phyloP scores from a whole-genome alignment of 2,888 invertebrate genomes.

The Drosophila neutralis region DNA sequence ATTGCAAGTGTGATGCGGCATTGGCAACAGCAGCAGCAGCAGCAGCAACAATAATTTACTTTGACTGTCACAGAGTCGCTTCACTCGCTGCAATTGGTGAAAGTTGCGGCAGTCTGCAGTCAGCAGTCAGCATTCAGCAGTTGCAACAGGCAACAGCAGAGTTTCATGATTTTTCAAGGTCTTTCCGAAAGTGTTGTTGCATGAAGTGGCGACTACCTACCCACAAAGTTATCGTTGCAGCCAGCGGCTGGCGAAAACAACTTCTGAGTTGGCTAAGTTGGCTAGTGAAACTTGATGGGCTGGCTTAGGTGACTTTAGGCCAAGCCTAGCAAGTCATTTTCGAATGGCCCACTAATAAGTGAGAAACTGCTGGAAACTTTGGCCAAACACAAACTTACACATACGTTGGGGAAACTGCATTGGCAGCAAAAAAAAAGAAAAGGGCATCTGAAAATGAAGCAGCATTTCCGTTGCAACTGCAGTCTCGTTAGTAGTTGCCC shows the following conservation, averaged over 20 bases:
- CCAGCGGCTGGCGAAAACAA: slow-evolving; percentile 5
- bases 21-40: slow-evolving; percentile 11
- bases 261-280: slow-evolving; percentile 7
- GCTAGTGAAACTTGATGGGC: not conserved
- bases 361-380: not conserved
- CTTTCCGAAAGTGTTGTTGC: slow-evolving; percentile 55
- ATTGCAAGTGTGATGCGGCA: slow-evolving; percentile 24
- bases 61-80: slow-evolving; percentile 25
- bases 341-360: not conserved
- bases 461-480: not conserved
- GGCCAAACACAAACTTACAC: not conserved
- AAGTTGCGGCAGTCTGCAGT: slow-evolving; percentile 52
- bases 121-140: slow-evolving; percentile 22
- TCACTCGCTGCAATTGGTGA: slow-evolving; percentile 56
- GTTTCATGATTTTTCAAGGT: slow-evolving; percentile 75
- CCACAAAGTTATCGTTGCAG: slow-evolving; percentile 4
- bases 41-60: slow-evolving; percentile 11
- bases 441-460: not conserved
- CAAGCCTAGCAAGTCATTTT: slow-evolving; percentile 1
- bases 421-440: not conserved
- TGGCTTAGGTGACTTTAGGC: slow-evolving; percentile 7
- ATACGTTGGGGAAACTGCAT: not conserved
- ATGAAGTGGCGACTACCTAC: slow-evolving; percentile 18
- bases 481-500: not conserved
- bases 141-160: slow-evolving; percentile 16